Evolutionary conservation across 2,888 invertebrate genomes (phyloP).

Genomic region (Synanthedon myopaeformis): DNA sequence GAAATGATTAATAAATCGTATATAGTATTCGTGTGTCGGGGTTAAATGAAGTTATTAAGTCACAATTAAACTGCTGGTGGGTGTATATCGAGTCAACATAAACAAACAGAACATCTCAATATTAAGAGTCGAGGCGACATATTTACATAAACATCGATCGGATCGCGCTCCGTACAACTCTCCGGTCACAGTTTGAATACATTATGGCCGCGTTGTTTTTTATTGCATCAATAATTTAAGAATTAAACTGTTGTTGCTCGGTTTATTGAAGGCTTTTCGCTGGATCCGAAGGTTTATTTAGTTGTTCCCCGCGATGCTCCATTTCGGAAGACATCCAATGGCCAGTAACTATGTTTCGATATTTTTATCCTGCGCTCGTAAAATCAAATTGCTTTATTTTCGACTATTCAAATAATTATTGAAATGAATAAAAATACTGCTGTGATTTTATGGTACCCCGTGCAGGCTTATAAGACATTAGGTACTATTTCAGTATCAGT

Average conservation of each 20-base stretch:
- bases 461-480: conserved; percentile 10
- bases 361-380: conserved; percentile 29
- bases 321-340: neutral
- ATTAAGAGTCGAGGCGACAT: conserved; percentile 26
- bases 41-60: neutral
- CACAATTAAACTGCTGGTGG: conserved; percentile 15
- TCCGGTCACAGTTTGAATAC: conserved; percentile 50
- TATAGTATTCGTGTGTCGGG: too few relatives aligned
- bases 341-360: neutral
- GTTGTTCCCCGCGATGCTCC: conserved; percentile 21
- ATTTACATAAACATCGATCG: conserved; percentile 63
- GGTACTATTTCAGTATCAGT: too few relatives aligned
- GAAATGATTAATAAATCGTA: too few relatives aligned
- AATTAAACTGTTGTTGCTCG: conserved; percentile 41
- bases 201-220: conserved; percentile 49
- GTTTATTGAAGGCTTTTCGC: conserved; percentile 21
- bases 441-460: conserved; percentile 14
- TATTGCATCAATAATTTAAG: conserved; percentile 56
- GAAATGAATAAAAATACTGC: conserved; percentile 15
- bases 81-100: conserved; percentile 35
- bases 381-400: conserved; percentile 46
- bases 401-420: conserved; percentile 18
- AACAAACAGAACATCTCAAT: conserved; percentile 54
- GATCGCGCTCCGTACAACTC: conserved; percentile 42
- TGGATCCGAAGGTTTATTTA: conserved; percentile 11